These are phyloP conservation scores for Myanophis thanlyinensis DNA, from an alignment of 2,113 vertebrate genomes.

Conservation along the genomic window DNA sequence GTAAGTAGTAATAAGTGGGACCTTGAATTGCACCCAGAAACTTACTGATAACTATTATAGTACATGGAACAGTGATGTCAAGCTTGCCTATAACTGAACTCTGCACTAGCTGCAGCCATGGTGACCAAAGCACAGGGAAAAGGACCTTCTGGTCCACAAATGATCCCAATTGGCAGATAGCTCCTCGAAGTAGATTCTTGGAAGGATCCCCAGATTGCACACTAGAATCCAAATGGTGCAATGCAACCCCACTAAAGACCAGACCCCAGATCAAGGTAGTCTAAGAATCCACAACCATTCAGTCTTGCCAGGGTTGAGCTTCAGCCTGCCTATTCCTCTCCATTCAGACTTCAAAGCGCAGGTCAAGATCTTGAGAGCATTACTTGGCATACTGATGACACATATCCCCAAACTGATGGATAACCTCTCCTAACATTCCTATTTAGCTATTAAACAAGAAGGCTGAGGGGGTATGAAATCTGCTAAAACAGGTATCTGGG, in stretches of 20 bases:
- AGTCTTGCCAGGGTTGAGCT: not conserved
- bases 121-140: not conserved
- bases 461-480: not conserved
- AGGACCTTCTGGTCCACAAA: not conserved
- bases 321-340: not conserved
- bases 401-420: not conserved
- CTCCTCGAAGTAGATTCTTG: not conserved
- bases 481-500: not conserved
- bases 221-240: not conserved
- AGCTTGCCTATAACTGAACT: not conserved
- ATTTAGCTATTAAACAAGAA: not conserved
- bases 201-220: not conserved
- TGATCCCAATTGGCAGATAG: not conserved
- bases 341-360: not conserved
- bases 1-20: not conserved
- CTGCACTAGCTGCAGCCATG: not conserved
- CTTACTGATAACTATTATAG: not conserved
- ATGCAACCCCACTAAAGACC: not conserved
- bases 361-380: not conserved
- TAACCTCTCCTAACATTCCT: not conserved
- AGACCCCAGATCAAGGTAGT: not conserved
- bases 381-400: not conserved
- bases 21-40: not conserved
- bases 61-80: not conserved
- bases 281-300: not conserved